Conservation (phyloP, 2,113 vertebrate genomes). For the Cacatua alba region DNA sequence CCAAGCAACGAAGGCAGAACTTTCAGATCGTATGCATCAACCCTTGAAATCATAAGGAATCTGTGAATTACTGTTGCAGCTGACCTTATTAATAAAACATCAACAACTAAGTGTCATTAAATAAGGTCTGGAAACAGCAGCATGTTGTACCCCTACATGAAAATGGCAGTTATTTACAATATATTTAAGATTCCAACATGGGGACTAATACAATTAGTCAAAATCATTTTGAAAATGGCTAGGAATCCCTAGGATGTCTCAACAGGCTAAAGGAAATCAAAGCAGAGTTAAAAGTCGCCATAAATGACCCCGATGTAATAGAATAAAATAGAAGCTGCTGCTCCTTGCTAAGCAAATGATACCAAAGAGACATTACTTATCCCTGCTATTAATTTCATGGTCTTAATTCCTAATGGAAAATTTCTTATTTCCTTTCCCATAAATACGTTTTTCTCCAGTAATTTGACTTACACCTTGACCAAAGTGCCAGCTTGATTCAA, state of each 20-base stretch:
- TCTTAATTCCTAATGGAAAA: background rate
- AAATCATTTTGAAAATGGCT: constrained; percentile 18
- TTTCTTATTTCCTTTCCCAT: constrained; percentile 4
- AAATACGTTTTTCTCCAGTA: constrained; percentile 2
- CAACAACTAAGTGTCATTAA: background rate
- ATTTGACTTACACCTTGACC: background rate
- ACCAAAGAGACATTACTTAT: background rate
- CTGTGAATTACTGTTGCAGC: background rate
- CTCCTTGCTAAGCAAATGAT: constrained; percentile 14
- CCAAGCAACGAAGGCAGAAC: background rate
- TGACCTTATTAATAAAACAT: constrained; percentile 6
- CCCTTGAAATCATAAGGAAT: background rate
- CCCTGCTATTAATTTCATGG: background rate
- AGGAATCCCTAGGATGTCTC: background rate
- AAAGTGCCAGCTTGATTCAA: background rate
- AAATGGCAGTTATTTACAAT: background rate
- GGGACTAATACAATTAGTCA: constrained; percentile 36
- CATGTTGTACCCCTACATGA: background rate
- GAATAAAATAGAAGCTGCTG: constrained; percentile 25
- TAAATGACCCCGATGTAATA: constrained; percentile 18
- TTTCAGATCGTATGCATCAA: background rate
- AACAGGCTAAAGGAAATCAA: background rate
- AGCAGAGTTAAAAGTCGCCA: background rate
- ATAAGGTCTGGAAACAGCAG: background rate
- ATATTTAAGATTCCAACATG: background rate